Evolutionary conservation across 2,113 vertebrate species (phyloP).

Genomic region (Mesembrinibis cayennensis): DNA sequence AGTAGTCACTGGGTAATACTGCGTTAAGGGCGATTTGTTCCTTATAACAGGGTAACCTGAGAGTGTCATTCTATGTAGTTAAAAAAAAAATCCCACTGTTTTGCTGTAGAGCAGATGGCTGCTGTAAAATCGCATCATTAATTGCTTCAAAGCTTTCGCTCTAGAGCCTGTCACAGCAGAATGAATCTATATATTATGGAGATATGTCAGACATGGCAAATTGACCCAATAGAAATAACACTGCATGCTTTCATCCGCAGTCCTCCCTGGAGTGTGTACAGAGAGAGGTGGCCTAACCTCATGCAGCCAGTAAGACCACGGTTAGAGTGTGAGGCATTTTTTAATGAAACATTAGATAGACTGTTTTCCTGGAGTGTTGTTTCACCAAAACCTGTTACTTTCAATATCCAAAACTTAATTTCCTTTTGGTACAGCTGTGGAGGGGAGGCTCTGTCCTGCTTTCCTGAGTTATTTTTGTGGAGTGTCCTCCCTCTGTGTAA

Average conservation of each 20-base stretch:
- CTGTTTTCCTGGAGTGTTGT: background rate
- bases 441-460: background rate
- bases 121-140: background rate
- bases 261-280: accelerated
- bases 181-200: background rate
- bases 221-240: background rate
- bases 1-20: background rate
- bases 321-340: background rate
- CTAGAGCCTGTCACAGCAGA: background rate
- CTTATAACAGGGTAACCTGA: background rate
- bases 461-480: background rate
- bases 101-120: background rate
- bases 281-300: background rate
- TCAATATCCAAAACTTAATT: background rate
- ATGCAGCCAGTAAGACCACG: accelerated
- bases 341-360: background rate
- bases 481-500: background rate
- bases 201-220: background rate
- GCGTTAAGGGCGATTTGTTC: background rate
- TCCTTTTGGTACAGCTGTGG: background rate
- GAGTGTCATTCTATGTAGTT: background rate
- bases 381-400: background rate
- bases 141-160: background rate
- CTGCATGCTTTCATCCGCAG: background rate
- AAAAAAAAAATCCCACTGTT: background rate